Evolutionary conservation across 2,888 invertebrate species (phyloP).

Genomic region (Tetanocera ferruginea): DNA sequence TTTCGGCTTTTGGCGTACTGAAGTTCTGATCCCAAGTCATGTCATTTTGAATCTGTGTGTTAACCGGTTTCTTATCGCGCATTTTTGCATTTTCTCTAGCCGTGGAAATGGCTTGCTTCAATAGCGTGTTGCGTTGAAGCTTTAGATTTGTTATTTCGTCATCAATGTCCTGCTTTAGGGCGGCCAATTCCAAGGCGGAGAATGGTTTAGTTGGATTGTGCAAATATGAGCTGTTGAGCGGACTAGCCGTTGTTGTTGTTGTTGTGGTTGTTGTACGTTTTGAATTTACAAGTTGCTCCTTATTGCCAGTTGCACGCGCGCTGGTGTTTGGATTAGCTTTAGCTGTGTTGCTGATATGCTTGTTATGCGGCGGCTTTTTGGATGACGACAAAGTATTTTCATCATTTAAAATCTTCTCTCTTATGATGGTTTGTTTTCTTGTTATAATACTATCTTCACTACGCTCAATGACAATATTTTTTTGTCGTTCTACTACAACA

Average conservation of each 20-base stretch:
- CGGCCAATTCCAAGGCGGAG: slow-evolving; percentile 33
- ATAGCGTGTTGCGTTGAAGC: slow-evolving; percentile 11
- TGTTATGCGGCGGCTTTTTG: not conserved
- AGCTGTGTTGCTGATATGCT: not conserved
- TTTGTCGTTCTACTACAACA: slow-evolving; percentile 47
- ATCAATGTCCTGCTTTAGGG: slow-evolving; percentile 41
- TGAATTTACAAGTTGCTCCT: not conserved
- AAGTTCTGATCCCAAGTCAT: slow-evolving; percentile 43
- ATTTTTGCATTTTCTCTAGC: slow-evolving; percentile 15
- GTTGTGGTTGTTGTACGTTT: not conserved
- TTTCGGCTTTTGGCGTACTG: not conserved
- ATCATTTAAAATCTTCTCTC: slow-evolving; percentile 43
- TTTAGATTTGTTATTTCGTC: slow-evolving; percentile 47
- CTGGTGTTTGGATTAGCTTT: not conserved
- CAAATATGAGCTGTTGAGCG: not conserved
- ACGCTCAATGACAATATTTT: slow-evolving; percentile 46
- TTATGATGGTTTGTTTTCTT: slow-evolving; percentile 39
- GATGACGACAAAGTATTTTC: not conserved
- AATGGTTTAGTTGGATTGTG: slow-evolving; percentile 26
- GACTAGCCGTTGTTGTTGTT: not conserved
- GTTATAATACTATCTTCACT: slow-evolving; percentile 40
- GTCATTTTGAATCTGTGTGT: slow-evolving; percentile 31
- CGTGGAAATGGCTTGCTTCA: not conserved
- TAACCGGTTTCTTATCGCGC: not conserved
- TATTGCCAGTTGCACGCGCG: not conserved